These are phyloP conservation scores for Drosophila koepferae DNA, from an alignment of 2,888 invertebrate species.

Conservation along the genomic window DNA sequence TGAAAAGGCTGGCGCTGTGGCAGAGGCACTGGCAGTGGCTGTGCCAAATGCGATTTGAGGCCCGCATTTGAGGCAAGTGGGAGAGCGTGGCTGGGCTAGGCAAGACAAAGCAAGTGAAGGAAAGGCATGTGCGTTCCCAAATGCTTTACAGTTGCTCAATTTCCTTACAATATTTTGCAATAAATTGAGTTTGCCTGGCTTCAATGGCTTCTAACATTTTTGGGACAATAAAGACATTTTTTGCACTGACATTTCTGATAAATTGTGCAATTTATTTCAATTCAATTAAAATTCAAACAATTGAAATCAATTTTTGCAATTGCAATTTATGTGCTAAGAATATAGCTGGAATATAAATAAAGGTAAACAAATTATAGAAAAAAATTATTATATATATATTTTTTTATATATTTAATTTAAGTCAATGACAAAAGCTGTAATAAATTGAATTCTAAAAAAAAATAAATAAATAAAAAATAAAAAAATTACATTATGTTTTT, in stretches of 20 bases:
- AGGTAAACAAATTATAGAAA: too few relatives aligned
- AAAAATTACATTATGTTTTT: neutral
- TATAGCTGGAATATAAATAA: neutral
- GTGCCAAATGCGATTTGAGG: constrained; percentile 39
- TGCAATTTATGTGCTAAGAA: neutral
- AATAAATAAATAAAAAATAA: too few relatives aligned
- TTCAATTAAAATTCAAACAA: constrained; percentile 7
- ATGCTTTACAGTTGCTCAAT: constrained; percentile 39
- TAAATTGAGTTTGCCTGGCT: constrained; percentile 45
- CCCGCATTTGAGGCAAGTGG: constrained; percentile 22
- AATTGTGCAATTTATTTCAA: constrained; percentile 20
- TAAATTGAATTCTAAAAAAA: too few relatives aligned
- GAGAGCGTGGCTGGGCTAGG: neutral
- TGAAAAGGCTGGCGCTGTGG: constrained; percentile 19
- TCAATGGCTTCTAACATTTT: neutral
- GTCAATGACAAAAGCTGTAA: too few relatives aligned
- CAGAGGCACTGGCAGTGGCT: constrained; percentile 13
- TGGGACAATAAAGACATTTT: constrained; percentile 2
- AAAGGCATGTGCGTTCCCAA: constrained; percentile 23
- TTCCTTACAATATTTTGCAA: constrained; percentile 30
- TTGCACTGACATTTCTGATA: constrained; percentile 5
- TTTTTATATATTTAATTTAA: too few relatives aligned
- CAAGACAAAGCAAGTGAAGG: constrained; percentile 5
- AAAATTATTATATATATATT: too few relatives aligned
- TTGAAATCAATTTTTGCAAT: neutral